These are phyloP conservation scores for Sminthurinus signatus DNA, from an alignment of 1,140 invertebrate genomes.

Conservation along the genomic window DNA sequence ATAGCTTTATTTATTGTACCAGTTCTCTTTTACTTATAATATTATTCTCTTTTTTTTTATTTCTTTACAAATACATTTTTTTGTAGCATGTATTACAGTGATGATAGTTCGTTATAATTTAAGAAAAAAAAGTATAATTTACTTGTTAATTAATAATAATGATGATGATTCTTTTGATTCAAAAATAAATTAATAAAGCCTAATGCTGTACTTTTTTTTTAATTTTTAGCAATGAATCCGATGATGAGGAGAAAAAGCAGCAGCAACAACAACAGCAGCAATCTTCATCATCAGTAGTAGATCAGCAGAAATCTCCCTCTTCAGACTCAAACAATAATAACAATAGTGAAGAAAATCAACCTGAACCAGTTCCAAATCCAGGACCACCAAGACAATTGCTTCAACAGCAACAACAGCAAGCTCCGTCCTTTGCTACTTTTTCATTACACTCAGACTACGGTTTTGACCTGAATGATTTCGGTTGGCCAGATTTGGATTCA, in stretches of 20 bases:
- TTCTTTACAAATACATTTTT: no score
- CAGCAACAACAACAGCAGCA: no score
- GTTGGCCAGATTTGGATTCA: slow-evolving; percentile 24
- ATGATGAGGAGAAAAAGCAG: slow-evolving; percentile 20
- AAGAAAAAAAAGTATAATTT: background rate
- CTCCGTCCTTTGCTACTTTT: slow-evolving; percentile 17
- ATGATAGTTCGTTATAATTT: no score
- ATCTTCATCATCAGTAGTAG: background rate
- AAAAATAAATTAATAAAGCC: background rate
- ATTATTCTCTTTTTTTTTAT: no score
- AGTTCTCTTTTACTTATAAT: no score
- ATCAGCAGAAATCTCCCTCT: slow-evolving; percentile 18
- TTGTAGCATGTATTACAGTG: no score
- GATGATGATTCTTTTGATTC: background rate
- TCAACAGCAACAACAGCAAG: slow-evolving; percentile 12
- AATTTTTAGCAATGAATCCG: slow-evolving; percentile 9
- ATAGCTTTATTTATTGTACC: no score
- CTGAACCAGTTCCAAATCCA: slow-evolving; percentile 1
- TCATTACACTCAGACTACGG: slow-evolving; percentile 17
- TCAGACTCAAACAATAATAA: slow-evolving; percentile 22
- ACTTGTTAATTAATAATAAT: background rate
- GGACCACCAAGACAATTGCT: slow-evolving; percentile 16
- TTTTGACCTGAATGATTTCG: slow-evolving; percentile 15
- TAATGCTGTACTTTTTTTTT: slow-evolving; percentile 10
- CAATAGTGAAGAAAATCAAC: slow-evolving; percentile 12